Conservation (phyloP, 2,888 invertebrate species). For the Tubulanus polymorphus region DNA sequence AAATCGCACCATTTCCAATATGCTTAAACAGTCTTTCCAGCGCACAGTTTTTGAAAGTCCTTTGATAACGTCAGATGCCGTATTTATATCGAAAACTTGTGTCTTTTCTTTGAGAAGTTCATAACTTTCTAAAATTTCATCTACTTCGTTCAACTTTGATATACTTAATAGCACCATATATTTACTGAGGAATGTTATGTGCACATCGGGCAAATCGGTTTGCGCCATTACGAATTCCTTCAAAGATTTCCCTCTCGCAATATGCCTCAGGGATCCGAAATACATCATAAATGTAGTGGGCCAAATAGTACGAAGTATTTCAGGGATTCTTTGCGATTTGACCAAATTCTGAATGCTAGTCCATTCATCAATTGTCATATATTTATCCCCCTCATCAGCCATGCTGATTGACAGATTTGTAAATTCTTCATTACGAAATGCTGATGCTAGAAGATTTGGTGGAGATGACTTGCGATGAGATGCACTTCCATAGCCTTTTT, state of each 20-base stretch:
- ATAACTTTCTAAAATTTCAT: neutral
- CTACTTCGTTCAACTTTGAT: neutral
- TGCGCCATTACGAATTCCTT: neutral
- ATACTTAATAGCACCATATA: neutral
- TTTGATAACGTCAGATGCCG: conserved; percentile 8
- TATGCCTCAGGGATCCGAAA: conserved; percentile 3
- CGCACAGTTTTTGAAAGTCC: conserved; percentile 18
- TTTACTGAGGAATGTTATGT: neutral
- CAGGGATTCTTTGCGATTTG: too few species aligned
- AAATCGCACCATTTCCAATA: conserved; percentile 18
- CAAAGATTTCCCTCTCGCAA: neutral
- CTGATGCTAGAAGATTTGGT: too few species aligned
- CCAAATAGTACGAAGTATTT: neutral
- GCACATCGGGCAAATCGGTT: neutral
- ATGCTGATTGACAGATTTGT: neutral
- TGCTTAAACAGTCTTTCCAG: conserved; percentile 20
- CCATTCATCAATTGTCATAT: neutral
- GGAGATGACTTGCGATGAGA: too few species aligned
- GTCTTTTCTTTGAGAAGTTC: neutral
- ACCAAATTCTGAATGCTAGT: too few species aligned
- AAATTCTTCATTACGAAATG: neutral
- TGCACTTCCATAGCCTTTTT: too few species aligned
- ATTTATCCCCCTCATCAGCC: neutral
- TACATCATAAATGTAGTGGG: conserved; percentile 8
- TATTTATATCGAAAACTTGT: neutral